Base-by-base conservation (phyloP, 2,113 vertebrate genomes). In the Sylvia atricapilla region DNA sequence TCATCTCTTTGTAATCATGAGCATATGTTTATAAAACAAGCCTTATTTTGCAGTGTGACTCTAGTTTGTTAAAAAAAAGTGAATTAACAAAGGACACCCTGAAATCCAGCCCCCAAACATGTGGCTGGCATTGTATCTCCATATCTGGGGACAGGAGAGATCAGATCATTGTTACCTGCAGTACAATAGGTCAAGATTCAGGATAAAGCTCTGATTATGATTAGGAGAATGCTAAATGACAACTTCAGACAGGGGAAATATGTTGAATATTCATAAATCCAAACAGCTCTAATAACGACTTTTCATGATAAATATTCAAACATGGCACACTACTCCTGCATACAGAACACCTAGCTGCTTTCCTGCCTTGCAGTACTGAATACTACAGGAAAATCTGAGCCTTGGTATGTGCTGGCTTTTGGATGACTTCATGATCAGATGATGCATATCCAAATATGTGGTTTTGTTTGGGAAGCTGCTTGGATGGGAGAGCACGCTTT, bases 291-390 rank as follows among this genome's bases (percentile, higher is more conserved):
- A 24, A 49, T 80, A 86, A 76, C 0, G 9, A 60, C 19, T 72
- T 80, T 41, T 90, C 44, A 13, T 84, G 76, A 78, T 96, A 92
- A 90, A 86, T 96, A 95, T 92, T 95, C 83, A 94, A 84, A 53
- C 39, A 10, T 10, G 41, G 60, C 68, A n/a, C 43, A 30, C 6
- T 55, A 7, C 37, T 80, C 63, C 27, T 67, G 79, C 82, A 86
- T 90, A 52, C 55, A 88, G 44, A 86, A 33, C 62, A 62, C 30
- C 4, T n/a, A 64, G 39, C 88, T 92, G 83, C 76, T 90, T 80
- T 78, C 80, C 60, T 94, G 94, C 56, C 86, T 92, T 52, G 58
- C 72, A 47, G 43, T 30, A 4, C 33, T 60, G 68, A 81, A 22
- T 67, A 37, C 75, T 7, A 0, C 69, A 78, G n/a, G 79, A 77